phyloP scores from a whole-genome alignment of 2,797 vertebrate genomes.

The Centroberyx gerrardi region DNA sequence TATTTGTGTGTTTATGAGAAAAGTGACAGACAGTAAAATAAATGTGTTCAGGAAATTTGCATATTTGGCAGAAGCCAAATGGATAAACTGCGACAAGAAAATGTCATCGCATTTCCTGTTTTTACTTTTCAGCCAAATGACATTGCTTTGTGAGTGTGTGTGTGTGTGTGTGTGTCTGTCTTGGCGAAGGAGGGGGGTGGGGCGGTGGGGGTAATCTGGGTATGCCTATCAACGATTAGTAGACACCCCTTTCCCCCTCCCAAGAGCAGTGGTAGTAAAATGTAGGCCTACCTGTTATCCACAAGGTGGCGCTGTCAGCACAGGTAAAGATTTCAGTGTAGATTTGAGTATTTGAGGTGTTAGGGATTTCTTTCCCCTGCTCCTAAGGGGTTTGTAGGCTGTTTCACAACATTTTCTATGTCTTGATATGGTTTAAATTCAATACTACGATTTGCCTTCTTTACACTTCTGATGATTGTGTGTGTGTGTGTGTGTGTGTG shows the following conservation, averaged over 20 bases:
- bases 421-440: neutral
- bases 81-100: no score
- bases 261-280: neutral
- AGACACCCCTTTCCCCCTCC: neutral
- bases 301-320: slow-evolving; percentile 60
- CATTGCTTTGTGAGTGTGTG: no score
- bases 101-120: no score
- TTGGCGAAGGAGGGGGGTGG: no score
- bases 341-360: neutral
- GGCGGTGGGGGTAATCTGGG: neutral
- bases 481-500: no score
- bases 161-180: no score
- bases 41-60: neutral
- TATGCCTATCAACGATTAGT: neutral
- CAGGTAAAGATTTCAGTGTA: neutral
- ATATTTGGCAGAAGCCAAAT: neutral
- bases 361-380: neutral
- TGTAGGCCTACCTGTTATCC: slow-evolving; percentile 11
- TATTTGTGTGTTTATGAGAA: neutral
- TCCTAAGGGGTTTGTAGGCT: neutral
- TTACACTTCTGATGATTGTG: neutral
- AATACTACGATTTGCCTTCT: neutral
- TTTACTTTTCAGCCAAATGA: no score
- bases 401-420: neutral
- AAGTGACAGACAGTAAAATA: neutral